These are phyloP conservation scores for Saccostrea echinata DNA, from an alignment of 1,140 invertebrate species.

Conservation along the genomic window DNA sequence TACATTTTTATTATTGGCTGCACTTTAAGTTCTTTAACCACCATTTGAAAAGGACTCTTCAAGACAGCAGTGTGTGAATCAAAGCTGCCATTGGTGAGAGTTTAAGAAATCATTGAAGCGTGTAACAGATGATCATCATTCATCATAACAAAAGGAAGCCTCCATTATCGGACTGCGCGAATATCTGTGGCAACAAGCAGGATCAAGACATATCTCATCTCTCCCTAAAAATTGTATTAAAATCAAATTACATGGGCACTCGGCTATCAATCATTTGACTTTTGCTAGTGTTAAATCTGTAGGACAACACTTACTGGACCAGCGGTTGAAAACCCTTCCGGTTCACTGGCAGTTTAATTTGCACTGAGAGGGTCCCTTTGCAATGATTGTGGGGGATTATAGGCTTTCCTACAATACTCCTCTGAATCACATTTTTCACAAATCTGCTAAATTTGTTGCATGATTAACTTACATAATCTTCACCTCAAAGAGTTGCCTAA, in stretches of 20 bases:
- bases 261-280: background rate
- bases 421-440: background rate
- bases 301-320: background rate
- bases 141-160: slow-evolving; percentile 14
- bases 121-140: slow-evolving; percentile 37
- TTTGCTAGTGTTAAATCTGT: background rate
- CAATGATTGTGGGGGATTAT: slow-evolving; percentile 11
- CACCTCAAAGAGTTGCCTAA: background rate
- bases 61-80: background rate
- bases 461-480: slow-evolving; percentile 36
- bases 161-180: background rate
- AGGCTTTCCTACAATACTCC: background rate
- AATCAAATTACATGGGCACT: slow-evolving; percentile 5
- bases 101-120: background rate
- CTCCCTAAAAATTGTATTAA: slow-evolving; percentile 29
- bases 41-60: background rate
- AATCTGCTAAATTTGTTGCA: slow-evolving; percentile 19
- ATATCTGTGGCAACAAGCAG: background rate
- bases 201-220: background rate
- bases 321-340: slow-evolving; percentile 11
- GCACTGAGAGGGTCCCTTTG: background rate
- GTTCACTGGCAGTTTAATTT: slow-evolving; percentile 31
- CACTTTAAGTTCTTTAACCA: background rate
- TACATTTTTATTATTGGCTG: background rate
- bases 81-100: background rate